Evolutionary conservation across 1,140 invertebrate genomes (phyloP), one percentile per base, ranked within the genome.

Genomic region (Bombus sibiricus): DNA sequence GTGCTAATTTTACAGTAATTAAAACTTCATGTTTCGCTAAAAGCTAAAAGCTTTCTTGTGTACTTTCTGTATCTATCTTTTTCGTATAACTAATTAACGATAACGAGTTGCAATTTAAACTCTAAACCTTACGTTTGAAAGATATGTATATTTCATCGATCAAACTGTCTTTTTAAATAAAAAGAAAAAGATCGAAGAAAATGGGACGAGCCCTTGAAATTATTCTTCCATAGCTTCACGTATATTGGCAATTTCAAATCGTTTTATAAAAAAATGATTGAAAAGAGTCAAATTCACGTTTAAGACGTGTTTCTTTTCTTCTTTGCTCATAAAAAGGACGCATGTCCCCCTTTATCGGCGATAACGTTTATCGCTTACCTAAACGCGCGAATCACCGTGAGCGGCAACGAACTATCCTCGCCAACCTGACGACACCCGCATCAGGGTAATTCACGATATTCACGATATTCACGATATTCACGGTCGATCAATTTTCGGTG

Each of bases 391-490:
- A 32, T n/a, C n/a, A 18, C 1, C 13, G 41, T 1, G 34, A 47
- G n/a, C 47, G 5, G 5, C 15, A 47, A 18, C 6, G 79, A 72
- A 15, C 47, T 47, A 72, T 59, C 12, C 18, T 53, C 72, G 47
- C 15, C 15, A 39, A 76, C 59, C 62, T 25, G 39, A 77, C 74
- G 59, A 62, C 59, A 62, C 59, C 74, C 73, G 76, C 53, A 64
- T 64, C 69, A 22, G 43, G 59, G 68, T 85, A 66, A 81, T 81
- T 74, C 53, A 47, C 72, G 79, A 76, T 86, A 86, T 86, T 82
- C 84, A 59, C 84, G 79, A 86, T 86, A 86, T 86, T 82, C 84
- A 59, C 84, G 79, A 86, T 86, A 86, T 86, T 82, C 84, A 81
- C 84, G 41, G 84, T 10, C 80, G 71, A 76, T 72, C 39, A 39